Evolutionary conservation across 2,888 invertebrate genomes (phyloP), one percentile per base, ranked within the genome.

Genomic region (Nowickia ferox): DNA sequence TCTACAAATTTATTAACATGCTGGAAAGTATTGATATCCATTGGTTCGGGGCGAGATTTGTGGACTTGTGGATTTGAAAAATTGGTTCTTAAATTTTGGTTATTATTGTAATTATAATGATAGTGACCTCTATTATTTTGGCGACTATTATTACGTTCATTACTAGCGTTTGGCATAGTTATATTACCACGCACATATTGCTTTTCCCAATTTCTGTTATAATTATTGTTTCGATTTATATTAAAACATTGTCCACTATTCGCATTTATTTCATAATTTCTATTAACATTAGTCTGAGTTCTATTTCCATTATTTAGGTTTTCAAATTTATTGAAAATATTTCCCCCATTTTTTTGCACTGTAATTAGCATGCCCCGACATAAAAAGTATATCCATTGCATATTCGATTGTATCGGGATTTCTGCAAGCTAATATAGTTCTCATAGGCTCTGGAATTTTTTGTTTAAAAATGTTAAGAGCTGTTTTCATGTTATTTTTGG

Each of bases 401-500:
- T 66, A n/a, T 9, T 51, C 66, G 9, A 66, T 38, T 15, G 66
- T 51, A 9, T 17, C 6, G 0, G 48, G 48, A 51, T 66, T 30
- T 10, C 48, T 48, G 38, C 66, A 61, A 10, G 40, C 42, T n/a
- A 48, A 4, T 30, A 66, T 48, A 6, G 65, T 65, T 15, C 30
- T 65, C 46, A 65, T 22, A 2, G 22, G 65, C 13, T 66, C 65
- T 17, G 65, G 65, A 9, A 66, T 48, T 15, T 66, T 66, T n/a
- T 19, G 22, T 8, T 22, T 66, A 30, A 66, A 48, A 19, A 66
- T 19, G 5, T 66, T 48, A 8, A 66, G 30, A 22, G 46, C 46
- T n/a, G 46, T 48, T 44, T 9, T 46, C 22, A 48, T 30, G n/a
- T 66, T 66, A 22, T 66, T 66, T 2, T 11, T 46, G 3, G 30